These are phyloP conservation scores for Scarus forsteni DNA, from an alignment of 2,797 vertebrate genomes.

Conservation along the genomic window DNA sequence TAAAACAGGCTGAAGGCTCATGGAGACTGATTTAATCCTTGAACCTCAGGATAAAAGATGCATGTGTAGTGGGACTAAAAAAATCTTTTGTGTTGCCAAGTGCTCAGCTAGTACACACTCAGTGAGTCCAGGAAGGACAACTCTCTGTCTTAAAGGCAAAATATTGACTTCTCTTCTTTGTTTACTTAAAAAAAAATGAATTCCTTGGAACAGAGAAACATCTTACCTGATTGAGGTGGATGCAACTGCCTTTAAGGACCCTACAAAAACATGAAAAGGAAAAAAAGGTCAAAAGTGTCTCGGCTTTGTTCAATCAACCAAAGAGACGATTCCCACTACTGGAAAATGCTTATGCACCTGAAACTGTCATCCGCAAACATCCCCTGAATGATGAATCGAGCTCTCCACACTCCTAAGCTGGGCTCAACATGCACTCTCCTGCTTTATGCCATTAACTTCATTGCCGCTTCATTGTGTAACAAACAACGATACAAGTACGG, in stretches of 20 bases:
- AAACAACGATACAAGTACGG: conserved; percentile 39
- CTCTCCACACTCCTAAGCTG: conserved; percentile 26
- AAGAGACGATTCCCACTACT: conserved; percentile 20
- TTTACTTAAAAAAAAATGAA: conserved; percentile 23
- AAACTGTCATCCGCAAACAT: conserved; percentile 18
- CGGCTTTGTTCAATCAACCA: conserved; percentile 17
- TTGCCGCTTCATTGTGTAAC: conserved; percentile 29
- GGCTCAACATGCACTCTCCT: conserved; percentile 32
- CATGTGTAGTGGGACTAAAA: conserved; percentile 1
- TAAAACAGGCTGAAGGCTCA: conserved; percentile 7
- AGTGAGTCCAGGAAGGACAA: conserved; percentile 24
- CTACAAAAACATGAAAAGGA: conserved; percentile 20
- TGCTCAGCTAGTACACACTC: conserved; percentile 36
- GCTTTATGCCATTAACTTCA: conserved; percentile 44
- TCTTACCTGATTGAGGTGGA: neutral
- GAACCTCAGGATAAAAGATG: conserved; percentile 20
- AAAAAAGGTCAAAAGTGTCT: conserved; percentile 2
- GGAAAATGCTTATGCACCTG: conserved; percentile 3
- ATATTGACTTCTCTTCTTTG: conserved; percentile 22
- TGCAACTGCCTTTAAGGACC: conserved; percentile 4
- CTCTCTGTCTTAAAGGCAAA: conserved; percentile 18
- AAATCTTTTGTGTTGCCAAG: conserved; percentile 26
- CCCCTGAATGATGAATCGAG: conserved; percentile 22
- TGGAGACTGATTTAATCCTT: conserved; percentile 10
- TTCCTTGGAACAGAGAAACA: neutral